These are phyloP conservation scores for Cecidostiba fungosa DNA, from an alignment of 2,888 invertebrate genomes.

Conservation along the genomic window DNA sequence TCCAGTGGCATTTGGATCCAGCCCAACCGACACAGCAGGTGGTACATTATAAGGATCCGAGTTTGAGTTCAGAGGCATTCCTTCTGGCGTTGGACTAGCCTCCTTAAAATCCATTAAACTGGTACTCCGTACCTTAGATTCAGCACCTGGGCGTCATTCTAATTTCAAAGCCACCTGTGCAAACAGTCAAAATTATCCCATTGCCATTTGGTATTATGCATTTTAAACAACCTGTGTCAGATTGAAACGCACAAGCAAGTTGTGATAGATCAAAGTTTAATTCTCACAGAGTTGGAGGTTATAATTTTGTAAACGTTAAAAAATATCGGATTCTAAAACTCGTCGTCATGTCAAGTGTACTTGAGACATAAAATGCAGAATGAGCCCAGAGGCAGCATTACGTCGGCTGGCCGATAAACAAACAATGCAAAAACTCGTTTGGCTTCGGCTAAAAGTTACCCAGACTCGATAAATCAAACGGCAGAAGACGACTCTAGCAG, in stretches of 20 bases:
- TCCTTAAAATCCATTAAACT: conserved; percentile 63
- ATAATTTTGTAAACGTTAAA: not conserved
- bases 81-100: conserved; percentile 63
- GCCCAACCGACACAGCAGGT: conserved; percentile 64
- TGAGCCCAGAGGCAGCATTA: not conserved
- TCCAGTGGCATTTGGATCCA: conserved; percentile 66
- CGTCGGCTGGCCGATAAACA: not conserved
- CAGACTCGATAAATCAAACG: not conserved
- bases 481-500: not conserved
- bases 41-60: conserved; percentile 65
- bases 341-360: not conserved
- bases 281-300: not conserved
- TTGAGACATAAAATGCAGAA: not conserved
- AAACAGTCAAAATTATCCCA: conserved; percentile 5
- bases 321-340: not conserved
- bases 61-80: conserved; percentile 71
- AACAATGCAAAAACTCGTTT: not conserved
- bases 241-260: not conserved
- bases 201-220: not conserved
- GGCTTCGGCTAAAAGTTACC: not conserved
- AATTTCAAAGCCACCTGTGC: not conserved
- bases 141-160: not conserved
- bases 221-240: not conserved
- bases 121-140: not conserved
- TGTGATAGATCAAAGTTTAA: not conserved